These are phyloP conservation scores for Pristionchus entomophagus DNA, from an alignment of 2,888 invertebrate genomes.

Conservation along the genomic window DNA sequence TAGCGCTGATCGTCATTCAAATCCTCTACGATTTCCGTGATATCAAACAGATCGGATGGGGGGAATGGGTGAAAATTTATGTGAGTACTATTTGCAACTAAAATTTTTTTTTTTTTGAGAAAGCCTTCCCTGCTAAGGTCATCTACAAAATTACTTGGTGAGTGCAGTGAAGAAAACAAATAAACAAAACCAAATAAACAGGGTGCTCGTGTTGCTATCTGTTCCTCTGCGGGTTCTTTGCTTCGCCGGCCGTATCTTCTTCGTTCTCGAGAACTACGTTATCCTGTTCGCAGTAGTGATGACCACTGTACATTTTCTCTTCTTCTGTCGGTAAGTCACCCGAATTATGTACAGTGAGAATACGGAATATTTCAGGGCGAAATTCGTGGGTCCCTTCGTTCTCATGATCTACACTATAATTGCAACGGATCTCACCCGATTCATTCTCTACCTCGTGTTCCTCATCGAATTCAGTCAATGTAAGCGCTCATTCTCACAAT, in stretches of 20 bases:
- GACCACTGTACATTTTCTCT: neutral
- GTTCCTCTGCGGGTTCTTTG: neutral
- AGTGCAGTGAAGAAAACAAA: neutral
- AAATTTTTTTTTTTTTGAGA: neutral
- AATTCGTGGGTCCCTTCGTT: constrained; percentile 93
- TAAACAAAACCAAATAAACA: neutral
- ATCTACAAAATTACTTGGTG: neutral
- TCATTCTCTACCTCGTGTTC: constrained; percentile 96
- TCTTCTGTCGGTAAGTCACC: neutral
- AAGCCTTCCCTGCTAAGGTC: neutral
- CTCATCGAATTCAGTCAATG: constrained; percentile 95
- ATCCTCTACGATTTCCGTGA: neutral
- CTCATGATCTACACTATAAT: constrained; percentile 75
- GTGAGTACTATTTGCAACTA: too few relatives aligned
- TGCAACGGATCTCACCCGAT: constrained; percentile 80
- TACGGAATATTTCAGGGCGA: constrained; percentile 54
- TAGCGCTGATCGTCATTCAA: neutral
- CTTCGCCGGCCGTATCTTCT: neutral
- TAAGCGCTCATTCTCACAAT: constrained; percentile 9
- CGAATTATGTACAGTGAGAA: neutral
- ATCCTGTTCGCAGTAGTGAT: neutral
- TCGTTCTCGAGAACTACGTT: neutral
- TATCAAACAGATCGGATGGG: neutral
- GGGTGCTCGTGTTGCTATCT: neutral
- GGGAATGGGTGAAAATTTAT: neutral